Percentiles rank a stretch among this genome's conserved stretches.
Evolutionary conservation across 1,140 invertebrate species (phyloP).

Genomic region (Trigoniulus corallinus): DNA sequence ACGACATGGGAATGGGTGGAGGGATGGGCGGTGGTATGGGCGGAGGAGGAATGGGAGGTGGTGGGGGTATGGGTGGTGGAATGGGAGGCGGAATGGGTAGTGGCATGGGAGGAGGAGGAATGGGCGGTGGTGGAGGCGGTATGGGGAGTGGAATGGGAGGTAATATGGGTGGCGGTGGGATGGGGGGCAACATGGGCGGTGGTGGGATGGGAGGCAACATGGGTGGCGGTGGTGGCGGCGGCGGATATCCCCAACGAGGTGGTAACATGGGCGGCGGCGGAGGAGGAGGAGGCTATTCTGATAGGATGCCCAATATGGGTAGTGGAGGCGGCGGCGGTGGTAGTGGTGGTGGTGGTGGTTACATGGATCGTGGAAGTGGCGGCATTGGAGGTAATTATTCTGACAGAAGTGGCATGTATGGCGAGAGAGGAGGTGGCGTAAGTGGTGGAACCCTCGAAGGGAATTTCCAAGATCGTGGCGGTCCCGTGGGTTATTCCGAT

Average conservation of each 20-base stretch:
- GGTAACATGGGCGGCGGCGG: constrained; percentile 3
- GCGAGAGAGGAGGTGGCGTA: not conserved
- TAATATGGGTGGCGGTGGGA: constrained; percentile 9
- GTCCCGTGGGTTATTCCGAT: not conserved
- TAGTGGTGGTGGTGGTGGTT: constrained; percentile 14
- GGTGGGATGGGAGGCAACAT: constrained; percentile 13
- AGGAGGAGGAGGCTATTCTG: constrained; percentile 7
- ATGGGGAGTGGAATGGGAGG: constrained; percentile 1
- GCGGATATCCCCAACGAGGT: constrained; percentile 9
- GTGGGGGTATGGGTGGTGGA: constrained; percentile 13
- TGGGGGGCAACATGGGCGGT: constrained; percentile 2
- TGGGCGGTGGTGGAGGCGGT: constrained; percentile 2
- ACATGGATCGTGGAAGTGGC: not conserved
- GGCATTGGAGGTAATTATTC: not conserved
- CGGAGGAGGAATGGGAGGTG: too few species aligned
- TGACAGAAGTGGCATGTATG: constrained; percentile 12
- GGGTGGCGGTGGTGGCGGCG: not conserved
- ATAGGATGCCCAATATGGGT: constrained; percentile 16
- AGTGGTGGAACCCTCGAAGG: not conserved
- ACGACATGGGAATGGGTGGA: constrained; percentile 8
- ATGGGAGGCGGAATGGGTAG: constrained; percentile 10
- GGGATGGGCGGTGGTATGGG: constrained; percentile 11
- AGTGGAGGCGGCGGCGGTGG: not conserved
- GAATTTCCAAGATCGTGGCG: not conserved
- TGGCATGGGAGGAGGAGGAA: constrained; percentile 3